Evolutionary conservation across 2,797 vertebrate species (phyloP).

Genomic region (Chloroceryle inda): DNA sequence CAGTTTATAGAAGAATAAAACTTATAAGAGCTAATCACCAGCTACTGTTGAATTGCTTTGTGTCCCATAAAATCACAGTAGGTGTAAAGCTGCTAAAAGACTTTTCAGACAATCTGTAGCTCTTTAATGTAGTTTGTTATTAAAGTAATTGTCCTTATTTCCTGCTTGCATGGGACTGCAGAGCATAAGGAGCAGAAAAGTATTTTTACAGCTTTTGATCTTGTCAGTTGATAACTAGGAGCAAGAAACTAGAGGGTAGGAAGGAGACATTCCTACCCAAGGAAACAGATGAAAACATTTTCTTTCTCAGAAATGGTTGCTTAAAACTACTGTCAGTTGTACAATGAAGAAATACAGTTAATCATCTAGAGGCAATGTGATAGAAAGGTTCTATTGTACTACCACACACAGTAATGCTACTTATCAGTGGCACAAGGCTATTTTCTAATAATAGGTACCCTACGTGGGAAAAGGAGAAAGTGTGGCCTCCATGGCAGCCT

Average conservation of each 20-base stretch:
- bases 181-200: not conserved
- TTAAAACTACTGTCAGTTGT: not conserved
- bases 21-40: not conserved
- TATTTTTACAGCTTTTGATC: not conserved
- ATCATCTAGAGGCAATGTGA: not conserved
- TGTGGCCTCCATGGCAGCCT: not conserved
- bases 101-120: not conserved
- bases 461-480: not conserved
- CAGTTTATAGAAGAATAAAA: not conserved
- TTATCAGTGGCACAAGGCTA: not conserved
- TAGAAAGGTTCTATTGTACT: not conserved
- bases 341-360: not conserved
- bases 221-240: not conserved
- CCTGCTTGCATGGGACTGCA: not conserved
- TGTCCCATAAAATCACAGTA: not conserved
- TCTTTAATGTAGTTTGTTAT: not conserved
- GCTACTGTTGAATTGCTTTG: not conserved
- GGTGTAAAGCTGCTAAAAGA: not conserved
- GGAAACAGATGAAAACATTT: not conserved
- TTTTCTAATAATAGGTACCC: constrained; percentile 5
- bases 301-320: not conserved
- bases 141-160: not conserved
- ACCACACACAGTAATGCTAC: not conserved
- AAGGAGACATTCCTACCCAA: not conserved
- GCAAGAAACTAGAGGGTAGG: not conserved